A percentile compares a stretch with the other conserved stretches of the same genome.
These are phyloP conservation scores for Volucella inanis DNA, from an alignment of 2,888 invertebrate species.

Conservation along the genomic window DNA sequence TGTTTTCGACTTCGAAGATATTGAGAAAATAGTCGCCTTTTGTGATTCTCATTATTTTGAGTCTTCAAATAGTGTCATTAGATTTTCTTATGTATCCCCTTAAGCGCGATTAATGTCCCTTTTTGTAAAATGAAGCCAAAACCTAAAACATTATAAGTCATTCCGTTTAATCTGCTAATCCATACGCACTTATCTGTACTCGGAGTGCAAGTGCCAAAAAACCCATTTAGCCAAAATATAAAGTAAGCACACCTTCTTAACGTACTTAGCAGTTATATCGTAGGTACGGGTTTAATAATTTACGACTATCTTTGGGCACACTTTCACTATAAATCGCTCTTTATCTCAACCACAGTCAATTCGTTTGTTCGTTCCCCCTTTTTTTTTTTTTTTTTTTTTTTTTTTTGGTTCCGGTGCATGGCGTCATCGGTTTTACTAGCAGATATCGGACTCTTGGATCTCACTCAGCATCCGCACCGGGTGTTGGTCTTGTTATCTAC, in stretches of 20 bases:
- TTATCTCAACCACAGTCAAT: slow-evolving; percentile 67
- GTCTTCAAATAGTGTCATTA: too few relatives aligned
- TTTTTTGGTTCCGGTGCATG: slow-evolving; percentile 62
- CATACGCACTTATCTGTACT: too few relatives aligned
- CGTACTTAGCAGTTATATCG: slow-evolving; percentile 54
- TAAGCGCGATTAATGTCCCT: too few relatives aligned
- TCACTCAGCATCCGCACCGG: slow-evolving; percentile 70
- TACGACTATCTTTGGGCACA: slow-evolving; percentile 63
- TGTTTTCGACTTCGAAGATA: too few relatives aligned
- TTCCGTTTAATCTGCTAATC: too few relatives aligned
- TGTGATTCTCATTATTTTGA: too few relatives aligned
- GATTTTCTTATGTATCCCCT: too few relatives aligned
- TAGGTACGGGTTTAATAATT: slow-evolving; percentile 66
- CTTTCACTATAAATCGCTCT: slow-evolving; percentile 71
- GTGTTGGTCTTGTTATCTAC: slow-evolving; percentile 72
- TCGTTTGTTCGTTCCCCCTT: slow-evolving; percentile 26
- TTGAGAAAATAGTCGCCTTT: too few relatives aligned
- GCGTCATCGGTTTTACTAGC: slow-evolving; percentile 70
- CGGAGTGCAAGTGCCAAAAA: too few relatives aligned
- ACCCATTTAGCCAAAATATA: too few relatives aligned
- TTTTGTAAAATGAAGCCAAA: too few relatives aligned
- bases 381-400: slow-evolving; percentile 49
- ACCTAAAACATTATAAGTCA: too few relatives aligned
- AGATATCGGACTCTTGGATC: slow-evolving; percentile 63
- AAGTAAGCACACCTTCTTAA: slow-evolving; percentile 45